Base-by-base conservation (phyloP, 2,888 invertebrate genomes). In the Hirtodrosophila cameraria region DNA sequence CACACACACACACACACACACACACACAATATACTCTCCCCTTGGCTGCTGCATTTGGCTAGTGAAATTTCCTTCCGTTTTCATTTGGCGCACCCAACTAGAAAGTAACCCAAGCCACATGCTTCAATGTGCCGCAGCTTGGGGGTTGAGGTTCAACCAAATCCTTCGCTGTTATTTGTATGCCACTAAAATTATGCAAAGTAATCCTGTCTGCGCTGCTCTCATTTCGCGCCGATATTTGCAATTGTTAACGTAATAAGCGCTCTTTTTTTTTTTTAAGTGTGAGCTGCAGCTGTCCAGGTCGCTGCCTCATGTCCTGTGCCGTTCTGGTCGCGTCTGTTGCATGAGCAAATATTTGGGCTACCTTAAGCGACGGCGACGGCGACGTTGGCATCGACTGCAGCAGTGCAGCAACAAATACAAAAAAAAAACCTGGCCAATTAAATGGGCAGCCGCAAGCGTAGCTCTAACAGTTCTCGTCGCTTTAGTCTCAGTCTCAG, bases 181-280 rank as follows among this genome's bases (percentile, higher is more conserved):
- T 76, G 80, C 63, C 84, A 55, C 79, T 78, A 75, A 82, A 81
- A 86, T 86, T 83, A 83, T 83, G 82, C 82, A 83, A 83, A 86
- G 82, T 76, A 83, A 85, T 84, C 70, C 79, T 73, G 73, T 70
- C 84, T 77, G 65, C 71, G 62, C 5, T 53, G 43, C 45, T 85
- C 58, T 58, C 69, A 77, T 83, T 75, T 66, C 55, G 57, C 66
- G 62, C 65, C 87, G 86, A 87, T 83, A 87, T 75, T 87, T 72
- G 81, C 84, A 87, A 86, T 86, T 80, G 86, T 86, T 87, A 78
- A 78, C 68, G 71, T 86, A 84, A 84, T 84, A 84, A 86, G 87
- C 86, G 81, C 78, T n/a, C n/a, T n/a, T n/a, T n/a, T n/a, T n/a
- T n/a, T n/a, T n/a, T 71, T 77, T 73, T 62, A 75, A 74, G 78